Evolutionary conservation across 1,140 invertebrate species (phyloP).

Genomic region (Ganaspis sp.): DNA sequence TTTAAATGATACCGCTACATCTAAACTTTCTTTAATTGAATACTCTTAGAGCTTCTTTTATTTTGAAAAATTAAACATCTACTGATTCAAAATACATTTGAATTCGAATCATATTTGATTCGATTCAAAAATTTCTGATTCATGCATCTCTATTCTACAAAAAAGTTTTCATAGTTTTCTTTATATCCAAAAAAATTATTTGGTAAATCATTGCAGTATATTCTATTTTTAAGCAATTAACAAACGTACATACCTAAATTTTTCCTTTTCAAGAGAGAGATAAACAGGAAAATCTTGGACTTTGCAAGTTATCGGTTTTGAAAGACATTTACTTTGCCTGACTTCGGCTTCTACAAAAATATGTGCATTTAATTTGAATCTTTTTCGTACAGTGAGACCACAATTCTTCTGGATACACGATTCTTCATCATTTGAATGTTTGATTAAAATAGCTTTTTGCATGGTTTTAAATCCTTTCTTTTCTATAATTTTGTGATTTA

Average conservation of each 20-base stretch:
- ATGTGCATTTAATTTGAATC: not conserved
- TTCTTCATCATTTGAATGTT: not conserved
- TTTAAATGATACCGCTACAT: no score
- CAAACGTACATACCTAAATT: not conserved
- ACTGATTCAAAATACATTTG: no score
- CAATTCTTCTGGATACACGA: not conserved
- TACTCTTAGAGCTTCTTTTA: no score
- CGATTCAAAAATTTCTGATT: no score
- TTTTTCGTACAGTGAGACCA: not conserved
- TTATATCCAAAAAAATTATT: no score
- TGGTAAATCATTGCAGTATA: not conserved
- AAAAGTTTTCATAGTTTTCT: no score
- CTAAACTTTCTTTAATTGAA: no score
- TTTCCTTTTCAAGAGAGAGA: not conserved
- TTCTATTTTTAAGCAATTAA: no score
- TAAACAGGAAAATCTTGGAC: not conserved
- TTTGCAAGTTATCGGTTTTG: not conserved
- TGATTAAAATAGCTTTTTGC: not conserved
- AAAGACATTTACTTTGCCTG: not conserved
- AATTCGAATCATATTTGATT: no score
- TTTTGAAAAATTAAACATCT: no score
- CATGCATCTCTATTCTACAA: no score
- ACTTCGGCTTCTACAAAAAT: not conserved
- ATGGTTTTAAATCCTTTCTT: not conserved
- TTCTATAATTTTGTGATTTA: not conserved